Evolutionary conservation across 2,113 vertebrate species (phyloP).

Genomic region (Poeciliopsis retropinna): DNA sequence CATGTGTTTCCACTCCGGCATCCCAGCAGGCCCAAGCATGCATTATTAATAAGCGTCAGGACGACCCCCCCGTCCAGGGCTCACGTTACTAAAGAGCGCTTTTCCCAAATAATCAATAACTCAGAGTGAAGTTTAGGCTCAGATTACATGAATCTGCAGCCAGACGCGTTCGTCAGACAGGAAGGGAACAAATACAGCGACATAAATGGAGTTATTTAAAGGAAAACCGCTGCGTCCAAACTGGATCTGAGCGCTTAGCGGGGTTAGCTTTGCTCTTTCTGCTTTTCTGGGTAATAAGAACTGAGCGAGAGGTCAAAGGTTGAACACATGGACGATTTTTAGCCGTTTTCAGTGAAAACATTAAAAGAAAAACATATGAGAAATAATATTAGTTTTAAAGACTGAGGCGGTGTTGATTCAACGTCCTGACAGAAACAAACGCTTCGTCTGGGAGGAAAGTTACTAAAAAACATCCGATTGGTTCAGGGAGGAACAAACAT

Average conservation of each 20-base stretch:
- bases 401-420: background rate
- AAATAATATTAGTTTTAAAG: too few relatives aligned
- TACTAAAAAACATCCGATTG: background rate
- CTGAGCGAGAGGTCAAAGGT: background rate
- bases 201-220: background rate
- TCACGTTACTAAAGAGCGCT: constrained; percentile 22
- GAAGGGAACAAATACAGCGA: background rate
- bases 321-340: background rate
- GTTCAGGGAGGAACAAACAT: background rate
- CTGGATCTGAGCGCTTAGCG: background rate
- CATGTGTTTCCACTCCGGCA: constrained; percentile 21
- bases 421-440: background rate
- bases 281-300: background rate
- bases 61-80: constrained; percentile 1
- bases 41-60: constrained; percentile 35
- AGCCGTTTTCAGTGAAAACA: background rate
- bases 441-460: background rate
- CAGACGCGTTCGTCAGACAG: background rate
- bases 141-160: background rate
- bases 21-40: constrained; percentile 12
- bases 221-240: background rate
- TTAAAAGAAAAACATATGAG: background rate
- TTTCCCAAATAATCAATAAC: constrained; percentile 43
- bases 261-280: background rate
- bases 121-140: constrained; percentile 15